Percentiles rank a stretch among this genome's conserved stretches.
phyloP scores from a whole-genome alignment of 1,140 invertebrate species.

The Penaeus indicus region DNA sequence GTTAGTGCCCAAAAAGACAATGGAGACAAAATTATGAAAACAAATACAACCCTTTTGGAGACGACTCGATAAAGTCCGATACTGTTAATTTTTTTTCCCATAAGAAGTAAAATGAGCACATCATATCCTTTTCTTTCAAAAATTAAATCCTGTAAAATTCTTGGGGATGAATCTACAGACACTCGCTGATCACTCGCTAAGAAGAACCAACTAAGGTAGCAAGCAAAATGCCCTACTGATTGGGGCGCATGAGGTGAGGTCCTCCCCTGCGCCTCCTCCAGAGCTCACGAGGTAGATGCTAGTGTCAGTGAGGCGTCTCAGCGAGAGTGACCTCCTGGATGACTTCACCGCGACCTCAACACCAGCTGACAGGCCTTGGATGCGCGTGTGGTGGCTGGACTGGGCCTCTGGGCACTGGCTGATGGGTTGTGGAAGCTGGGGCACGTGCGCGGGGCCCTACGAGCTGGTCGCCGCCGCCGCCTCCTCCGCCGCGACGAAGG shows the following conservation, averaged over 20 bases:
- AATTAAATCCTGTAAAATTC: background rate
- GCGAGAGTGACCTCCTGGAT: slow-evolving; percentile 35
- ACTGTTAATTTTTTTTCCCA: no score
- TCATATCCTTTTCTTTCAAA: background rate
- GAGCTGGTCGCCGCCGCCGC: slow-evolving; percentile 1
- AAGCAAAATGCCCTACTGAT: slow-evolving; percentile 46
- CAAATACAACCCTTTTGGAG: no score
- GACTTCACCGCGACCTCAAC: slow-evolving; percentile 43
- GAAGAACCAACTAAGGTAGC: slow-evolving; percentile 29
- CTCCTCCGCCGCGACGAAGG: slow-evolving; percentile 48
- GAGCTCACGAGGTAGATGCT: slow-evolving; percentile 50
- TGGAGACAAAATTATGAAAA: background rate
- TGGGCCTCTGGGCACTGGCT: background rate
- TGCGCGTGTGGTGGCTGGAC: background rate
- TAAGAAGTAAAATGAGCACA: background rate
- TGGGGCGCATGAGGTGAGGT: slow-evolving; percentile 31
- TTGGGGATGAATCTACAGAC: slow-evolving; percentile 7
- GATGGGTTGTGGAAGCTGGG: background rate
- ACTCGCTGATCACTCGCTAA: slow-evolving; percentile 23
- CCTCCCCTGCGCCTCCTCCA: slow-evolving; percentile 24
- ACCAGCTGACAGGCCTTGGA: slow-evolving; percentile 19
- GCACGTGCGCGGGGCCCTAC: background rate
- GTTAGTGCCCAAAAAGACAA: background rate
- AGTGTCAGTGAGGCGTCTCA: slow-evolving; percentile 35
- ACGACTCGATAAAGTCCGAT: no score